Evolutionary conservation across 2,113 vertebrate species (phyloP).

Genomic region (Brachyhypopomus occidentalis): DNA sequence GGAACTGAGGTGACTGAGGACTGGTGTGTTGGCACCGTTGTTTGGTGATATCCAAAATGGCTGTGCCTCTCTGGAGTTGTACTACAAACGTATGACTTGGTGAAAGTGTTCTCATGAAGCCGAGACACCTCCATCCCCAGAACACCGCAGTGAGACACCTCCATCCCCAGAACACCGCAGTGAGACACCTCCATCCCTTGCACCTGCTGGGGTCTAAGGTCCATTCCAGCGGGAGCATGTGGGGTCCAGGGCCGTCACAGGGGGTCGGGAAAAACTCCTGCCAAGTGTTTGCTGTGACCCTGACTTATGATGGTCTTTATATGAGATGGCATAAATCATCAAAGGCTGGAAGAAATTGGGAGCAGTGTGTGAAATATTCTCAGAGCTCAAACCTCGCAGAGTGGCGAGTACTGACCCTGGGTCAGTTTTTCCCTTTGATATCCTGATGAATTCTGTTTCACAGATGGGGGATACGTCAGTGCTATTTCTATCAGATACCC

Average conservation of each 20-base stretch:
- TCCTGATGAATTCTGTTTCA: too few relatives aligned
- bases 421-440: too few relatives aligned
- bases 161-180: too few relatives aligned
- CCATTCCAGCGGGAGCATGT: not conserved
- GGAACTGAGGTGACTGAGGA: not conserved
- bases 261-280: not conserved
- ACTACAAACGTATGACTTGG: too few relatives aligned
- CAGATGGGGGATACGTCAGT: too few relatives aligned
- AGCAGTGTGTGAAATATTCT: conserved; percentile 30
- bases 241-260: not conserved
- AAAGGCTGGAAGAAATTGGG: conserved; percentile 4
- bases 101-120: too few relatives aligned
- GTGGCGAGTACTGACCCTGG: too few relatives aligned
- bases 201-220: not conserved
- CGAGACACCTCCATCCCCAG: too few relatives aligned
- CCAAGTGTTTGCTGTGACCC: not conserved
- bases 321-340: conserved; percentile 1
- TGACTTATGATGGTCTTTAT: conserved; percentile 1
- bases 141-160: too few relatives aligned
- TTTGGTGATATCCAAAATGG: not conserved
- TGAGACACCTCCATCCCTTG: not conserved
- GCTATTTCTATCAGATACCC: too few relatives aligned
- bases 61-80: not conserved
- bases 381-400: not conserved
- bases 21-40: not conserved